Base-by-base conservation (phyloP, 2,888 invertebrate species). In the Aphodius granarius region DNA sequence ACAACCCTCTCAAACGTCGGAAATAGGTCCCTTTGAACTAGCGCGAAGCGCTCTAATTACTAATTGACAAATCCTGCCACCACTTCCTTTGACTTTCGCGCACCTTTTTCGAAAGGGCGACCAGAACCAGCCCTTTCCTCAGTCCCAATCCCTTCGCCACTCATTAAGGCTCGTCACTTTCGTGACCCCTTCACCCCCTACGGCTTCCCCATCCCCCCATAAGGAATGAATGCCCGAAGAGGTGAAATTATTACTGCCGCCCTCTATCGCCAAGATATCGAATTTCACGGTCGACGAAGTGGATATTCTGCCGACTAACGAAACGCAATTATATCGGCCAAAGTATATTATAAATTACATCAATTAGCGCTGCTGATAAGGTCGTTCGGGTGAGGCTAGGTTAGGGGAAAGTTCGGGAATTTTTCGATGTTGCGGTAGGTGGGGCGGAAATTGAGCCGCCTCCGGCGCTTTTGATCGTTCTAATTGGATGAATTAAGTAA, bases 31-130 rank as follows among this genome's bases (percentile, higher is more conserved):
- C 43, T 43, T 43, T 43, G 43, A 43, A 43, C 43, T 43, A 9
- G 43, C 43, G 68, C 20, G 68, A 68, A 68, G 21, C 68, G 68
- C 68, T 21, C 68, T 68, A 68, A 68, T 68, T 68, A 68, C 20
- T 22, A 43, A 68, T 68, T 22, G 68, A 22, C 68, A 21, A 68
- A 68, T 68, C 68, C 68, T 6, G 22, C 21, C 22, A 22, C 21
- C 68, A 21, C 21, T 68, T 68, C 68, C 68, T 68, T 68, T 68
- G 68, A 68, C 68, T 68, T 43, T 68, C 21, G 68, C 20, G 68
- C 68, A 68, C 68, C 68, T 68, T 68, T 68, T 68, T 20, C 68
- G 68, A 68, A 65, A 68, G 68, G 68, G 68, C 43, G 43, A 43
- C 43, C 43, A 43, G 43, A 43, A 3, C 19, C 68, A 22, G 22